A percentile compares a stretch with the other conserved stretches of the same genome.
Conservation (phyloP, 2,797 vertebrate species). For the Poeciliopsis turneri region DNA sequence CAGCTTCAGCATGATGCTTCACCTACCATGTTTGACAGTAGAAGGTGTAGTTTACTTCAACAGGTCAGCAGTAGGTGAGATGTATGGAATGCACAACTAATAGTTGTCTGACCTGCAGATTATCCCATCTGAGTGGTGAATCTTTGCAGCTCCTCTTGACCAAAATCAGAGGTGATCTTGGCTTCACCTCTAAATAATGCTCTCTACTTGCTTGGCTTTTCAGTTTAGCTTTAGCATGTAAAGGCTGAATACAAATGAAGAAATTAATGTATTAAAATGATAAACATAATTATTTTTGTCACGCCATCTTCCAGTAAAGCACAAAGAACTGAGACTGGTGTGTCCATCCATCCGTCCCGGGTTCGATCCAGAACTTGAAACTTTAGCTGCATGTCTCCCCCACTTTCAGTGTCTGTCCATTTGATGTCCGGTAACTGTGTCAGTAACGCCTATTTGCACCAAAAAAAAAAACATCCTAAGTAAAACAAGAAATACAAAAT, state of each 20-base stretch:
- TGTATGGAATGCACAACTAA: neutral
- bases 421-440: neutral
- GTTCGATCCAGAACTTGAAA: neutral
- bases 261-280: neutral
- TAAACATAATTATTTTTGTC: neutral
- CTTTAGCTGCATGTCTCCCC: neutral
- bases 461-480: neutral
- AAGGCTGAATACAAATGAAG: neutral
- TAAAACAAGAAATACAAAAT: conserved; percentile 23
- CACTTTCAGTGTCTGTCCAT: neutral
- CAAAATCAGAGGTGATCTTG: no score
- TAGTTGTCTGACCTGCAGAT: neutral
- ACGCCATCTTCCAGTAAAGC: neutral
- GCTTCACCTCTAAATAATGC: neutral
- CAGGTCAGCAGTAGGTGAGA: neutral
- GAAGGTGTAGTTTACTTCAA: neutral
- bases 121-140: neutral
- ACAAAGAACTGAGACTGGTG: neutral
- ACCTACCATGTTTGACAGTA: neutral
- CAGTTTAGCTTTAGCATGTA: neutral
- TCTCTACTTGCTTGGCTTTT: neutral
- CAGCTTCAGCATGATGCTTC: neutral
- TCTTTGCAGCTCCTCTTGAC: neutral
- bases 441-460: neutral
- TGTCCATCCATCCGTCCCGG: neutral